A percentile compares a stretch with the other conserved stretches of the same genome.
phyloP scores from a whole-genome alignment of 2,797 vertebrate genomes.

The Bovichtus diacanthus region DNA sequence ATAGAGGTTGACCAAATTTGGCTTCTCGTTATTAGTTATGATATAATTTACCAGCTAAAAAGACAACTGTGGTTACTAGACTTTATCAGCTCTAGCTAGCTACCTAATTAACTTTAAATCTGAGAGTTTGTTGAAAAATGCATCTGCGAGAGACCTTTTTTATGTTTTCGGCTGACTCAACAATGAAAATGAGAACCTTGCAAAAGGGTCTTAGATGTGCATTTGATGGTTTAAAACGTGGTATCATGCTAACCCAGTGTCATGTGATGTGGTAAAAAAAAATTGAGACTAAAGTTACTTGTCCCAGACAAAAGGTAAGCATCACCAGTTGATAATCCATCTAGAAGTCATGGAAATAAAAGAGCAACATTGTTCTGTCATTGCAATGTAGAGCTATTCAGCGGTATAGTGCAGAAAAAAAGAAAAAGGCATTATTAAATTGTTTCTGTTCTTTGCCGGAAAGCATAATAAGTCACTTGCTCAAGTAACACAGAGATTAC shows the following conservation, averaged over 20 bases:
- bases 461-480: not conserved
- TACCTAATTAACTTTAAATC: too few species aligned
- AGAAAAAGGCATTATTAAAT: not conserved
- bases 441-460: not conserved
- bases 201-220: too few species aligned
- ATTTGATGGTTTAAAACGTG: too few species aligned
- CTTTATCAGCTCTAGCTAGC: not conserved
- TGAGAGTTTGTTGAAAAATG: too few species aligned
- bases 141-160: too few species aligned
- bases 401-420: not conserved
- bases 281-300: too few species aligned
- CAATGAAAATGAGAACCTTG: too few species aligned
- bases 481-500: not conserved
- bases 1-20: not conserved
- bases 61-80: not conserved
- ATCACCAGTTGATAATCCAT: not conserved
- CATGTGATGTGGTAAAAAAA: too few species aligned
- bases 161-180: too few species aligned
- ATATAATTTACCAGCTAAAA: not conserved
- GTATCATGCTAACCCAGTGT: too few species aligned
- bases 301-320: not conserved
- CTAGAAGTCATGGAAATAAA: not conserved
- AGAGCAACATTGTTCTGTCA: not conserved
- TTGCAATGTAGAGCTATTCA: not conserved
- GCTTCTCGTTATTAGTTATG: not conserved